Base-by-base conservation (phyloP, 92 coral and sea anemone genomes). In the Palythoa heliodiscus region DNA sequence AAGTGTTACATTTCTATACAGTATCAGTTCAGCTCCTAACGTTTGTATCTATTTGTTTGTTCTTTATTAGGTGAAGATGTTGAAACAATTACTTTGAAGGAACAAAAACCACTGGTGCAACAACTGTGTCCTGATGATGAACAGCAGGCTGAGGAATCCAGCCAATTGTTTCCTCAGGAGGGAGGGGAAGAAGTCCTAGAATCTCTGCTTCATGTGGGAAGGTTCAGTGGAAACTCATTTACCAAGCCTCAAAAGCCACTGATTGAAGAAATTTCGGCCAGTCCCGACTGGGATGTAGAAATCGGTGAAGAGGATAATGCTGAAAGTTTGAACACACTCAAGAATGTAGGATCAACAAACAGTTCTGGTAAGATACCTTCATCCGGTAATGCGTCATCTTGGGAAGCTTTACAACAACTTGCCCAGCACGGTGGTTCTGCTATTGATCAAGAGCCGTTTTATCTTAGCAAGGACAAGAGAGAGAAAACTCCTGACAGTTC, bases 371-470 rank as follows among this genome's bases (percentile, higher is more conserved):
- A 61, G 53, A 19, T 61, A 12, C 4, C 71, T 47, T 9, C 29
- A 17, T n/a, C 55, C 13, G 10, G 11, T 23, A 14, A 83, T 64
- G 89, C 86, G 29, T 82, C 90, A 35, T 85, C 92, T 4, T 86
- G 88, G 91, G 97, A 79, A 35, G 88, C 84, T 4, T 82, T 96
- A 60, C 91, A 93, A 55, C 91, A 91, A 52, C 92, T 96, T 2
- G 98, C 98, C 1, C 91, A 89, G 64, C 88, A 92, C 20, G 94
- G 88, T 55, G 98, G 98, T 67, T 92, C 98, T 20, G 92, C 98
- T 4, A 85, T 94, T 74, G 96, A 94, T 5, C 91, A 98, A 57
- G 84, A 94, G 53, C 98, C 98, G 11, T 78, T 96, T 70, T 88
- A 92, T 87, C 55, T 94, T 15, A 81, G 86, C 60, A 89, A 92